Base-by-base conservation (phyloP, 2,797 vertebrate genomes). In the Dallia pectoralis region DNA sequence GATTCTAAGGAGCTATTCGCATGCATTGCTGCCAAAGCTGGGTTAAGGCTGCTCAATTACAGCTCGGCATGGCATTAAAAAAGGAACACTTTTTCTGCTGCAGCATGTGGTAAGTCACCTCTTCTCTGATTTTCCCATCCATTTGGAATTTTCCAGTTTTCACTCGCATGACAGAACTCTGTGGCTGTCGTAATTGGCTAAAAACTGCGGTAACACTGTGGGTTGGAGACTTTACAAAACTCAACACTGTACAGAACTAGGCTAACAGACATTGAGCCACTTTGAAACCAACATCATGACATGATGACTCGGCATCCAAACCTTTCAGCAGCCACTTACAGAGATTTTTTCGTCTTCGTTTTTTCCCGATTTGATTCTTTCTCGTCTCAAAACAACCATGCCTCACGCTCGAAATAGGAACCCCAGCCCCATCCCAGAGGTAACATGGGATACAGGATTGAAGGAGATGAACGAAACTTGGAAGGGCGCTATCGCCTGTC, bases 381-480 rank as follows among this genome's bases (percentile, higher is more conserved):
- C 80, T 90, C 64, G 72, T 49, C 65, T 84, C 33, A 85, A 82
- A 85, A 74, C 87, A 92, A 64, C 87, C 83, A 95, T 96, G 95
- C 94, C 94, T 85, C 94, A 94, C 86, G 89, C 89, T 86, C 92
- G 93, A 83, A 93, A 91, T 86, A 93, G 93, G 89, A 95, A 93
- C 90, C 90, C 92, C 19, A 95, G 92, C 83, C 91, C 91, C 79
- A 92, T 94, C 85, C 93, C 94, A 70, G 94, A 95, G 87, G 93
- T 93, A 85, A 93, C 93, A 83, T 95, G 94, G 95, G 95, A 95
- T 85, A 82, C 93, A 67, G 89, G 93, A 56, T 77, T 95, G 81
- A 95, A 95, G 86, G 96, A 97, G 91, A 96, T 96, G 95, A 95
- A 95, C 77, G 96, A 97, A 84, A 96, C 96, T 27, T 97, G 96